Evolutionary conservation across 2,797 vertebrate genomes (phyloP).

Genomic region (Semaprochilodus insignis): DNA sequence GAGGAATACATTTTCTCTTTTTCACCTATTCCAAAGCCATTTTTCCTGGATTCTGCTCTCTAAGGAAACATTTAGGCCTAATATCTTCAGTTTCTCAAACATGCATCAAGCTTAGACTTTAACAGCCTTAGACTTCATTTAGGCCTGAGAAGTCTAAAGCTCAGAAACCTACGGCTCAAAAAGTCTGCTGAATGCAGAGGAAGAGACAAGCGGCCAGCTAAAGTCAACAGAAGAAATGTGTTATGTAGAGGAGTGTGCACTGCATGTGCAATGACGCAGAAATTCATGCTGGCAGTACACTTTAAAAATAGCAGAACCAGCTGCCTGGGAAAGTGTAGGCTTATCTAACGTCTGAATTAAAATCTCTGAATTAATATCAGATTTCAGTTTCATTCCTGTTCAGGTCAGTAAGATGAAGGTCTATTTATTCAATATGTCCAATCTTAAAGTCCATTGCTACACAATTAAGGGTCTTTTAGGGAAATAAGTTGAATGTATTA

Average conservation of each 20-base stretch:
- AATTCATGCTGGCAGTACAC: neutral
- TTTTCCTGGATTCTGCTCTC: neutral
- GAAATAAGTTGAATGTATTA: too few relatives aligned
- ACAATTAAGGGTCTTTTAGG: too few relatives aligned
- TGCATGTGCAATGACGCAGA: slow-evolving; percentile 25
- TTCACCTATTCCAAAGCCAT: neutral
- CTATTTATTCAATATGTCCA: too few relatives aligned
- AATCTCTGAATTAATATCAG: neutral
- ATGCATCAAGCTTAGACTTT: too few relatives aligned
- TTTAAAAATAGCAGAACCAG: slow-evolving; percentile 19
- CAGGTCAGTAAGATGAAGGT: too few relatives aligned
- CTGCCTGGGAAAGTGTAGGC: slow-evolving; percentile 7
- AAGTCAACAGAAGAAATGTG: neutral
- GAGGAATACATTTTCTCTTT: slow-evolving; percentile 13
- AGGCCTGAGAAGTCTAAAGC: neutral
- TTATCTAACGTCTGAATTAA: slow-evolving; percentile 20
- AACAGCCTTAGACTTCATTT: neutral
- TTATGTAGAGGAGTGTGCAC: neutral
- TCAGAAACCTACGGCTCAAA: neutral
- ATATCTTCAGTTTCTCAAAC: neutral
- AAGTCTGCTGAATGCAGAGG: neutral
- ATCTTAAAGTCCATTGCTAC: too few relatives aligned
- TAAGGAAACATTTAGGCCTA: neutral
- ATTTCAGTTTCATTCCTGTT: neutral
- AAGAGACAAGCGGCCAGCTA: neutral